phyloP scores from a whole-genome alignment of 1,140 invertebrate species.

The Zaprionus africanus region DNA sequence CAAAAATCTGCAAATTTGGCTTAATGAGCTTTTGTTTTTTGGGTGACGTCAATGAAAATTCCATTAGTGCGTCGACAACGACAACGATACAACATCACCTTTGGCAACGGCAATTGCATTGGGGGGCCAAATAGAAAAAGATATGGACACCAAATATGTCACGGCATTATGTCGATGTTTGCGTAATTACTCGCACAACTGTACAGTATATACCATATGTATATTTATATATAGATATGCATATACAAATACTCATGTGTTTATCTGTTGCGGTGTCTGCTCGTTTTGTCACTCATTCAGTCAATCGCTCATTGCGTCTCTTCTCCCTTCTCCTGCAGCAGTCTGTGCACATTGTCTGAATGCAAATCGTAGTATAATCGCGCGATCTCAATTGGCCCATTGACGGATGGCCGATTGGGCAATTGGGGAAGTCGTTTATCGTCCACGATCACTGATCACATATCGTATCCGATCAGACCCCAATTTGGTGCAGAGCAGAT shows the following conservation, averaged over 20 bases:
- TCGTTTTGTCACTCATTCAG: slow-evolving; percentile 18
- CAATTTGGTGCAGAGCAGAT: not conserved
- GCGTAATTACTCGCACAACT: slow-evolving; percentile 18
- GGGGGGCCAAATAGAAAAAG: slow-evolving; percentile 14
- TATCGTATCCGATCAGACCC: not conserved
- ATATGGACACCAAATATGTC: slow-evolving; percentile 37
- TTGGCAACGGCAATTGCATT: slow-evolving; percentile 29
- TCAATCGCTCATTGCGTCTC: slow-evolving; percentile 29
- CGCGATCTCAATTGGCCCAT: slow-evolving; percentile 26
- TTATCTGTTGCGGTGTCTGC: slow-evolving; percentile 1
- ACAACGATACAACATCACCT: not conserved
- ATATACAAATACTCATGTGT: not conserved
- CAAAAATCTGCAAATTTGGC: not conserved
- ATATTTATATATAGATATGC: not conserved
- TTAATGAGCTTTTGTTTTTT: not conserved
- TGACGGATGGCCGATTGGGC: slow-evolving; percentile 10
- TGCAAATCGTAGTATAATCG: slow-evolving; percentile 38
- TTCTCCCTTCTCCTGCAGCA: not conserved
- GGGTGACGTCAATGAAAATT: slow-evolving; percentile 28
- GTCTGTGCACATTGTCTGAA: slow-evolving; percentile 24
- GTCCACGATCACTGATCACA: slow-evolving; percentile 1
- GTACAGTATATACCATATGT: slow-evolving; percentile 5
- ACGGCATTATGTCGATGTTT: slow-evolving; percentile 30
- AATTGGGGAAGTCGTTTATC: slow-evolving; percentile 22
- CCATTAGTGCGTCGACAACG: slow-evolving; percentile 3